Base-by-base conservation (phyloP, 2,888 invertebrate genomes). In the Microchrysa polita region DNA sequence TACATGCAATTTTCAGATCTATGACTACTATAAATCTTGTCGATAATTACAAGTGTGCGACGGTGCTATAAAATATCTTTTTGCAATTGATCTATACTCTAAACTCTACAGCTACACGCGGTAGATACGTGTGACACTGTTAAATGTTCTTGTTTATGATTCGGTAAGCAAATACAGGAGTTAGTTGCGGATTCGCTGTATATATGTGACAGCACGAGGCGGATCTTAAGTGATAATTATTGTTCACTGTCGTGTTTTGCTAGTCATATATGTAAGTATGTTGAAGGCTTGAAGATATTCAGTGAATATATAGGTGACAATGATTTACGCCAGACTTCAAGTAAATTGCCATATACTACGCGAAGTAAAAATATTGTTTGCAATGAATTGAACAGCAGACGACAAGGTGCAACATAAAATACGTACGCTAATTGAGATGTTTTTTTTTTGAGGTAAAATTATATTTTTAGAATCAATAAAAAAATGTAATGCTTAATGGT, bases 11-110 rank as follows among this genome's bases (percentile, higher is more conserved):
- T 65, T 40, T 10, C 5, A 61, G 34, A 61, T 40, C 40, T 61
- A 61, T 40, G 16, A 5, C 44, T 44, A 65, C 48, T 12, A 44
- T 65, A 65, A 65, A 65, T 61, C 40, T 61, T 9, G 40, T 18
- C 18, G 65, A 65, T 48, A 65, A 65, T 65, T 65, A 34, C 44
- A 44, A 48, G 65, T 22, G 22, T 48, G n/a, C n/a, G n/a, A n/a
- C n/a, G 10, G 9, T 48, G 12, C 23, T 20, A 22, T 65, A 20
- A 65, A 65, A 48, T 61, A 42, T 61, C 34, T 61, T 61, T 48
- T 16, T 59, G 59, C 18, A 40, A 61, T 61, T 65, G 48, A 65
- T 44, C 14, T 65, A 65, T 65, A 48, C 18, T 48, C 44, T n/a
- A n/a, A n/a, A n/a, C n/a, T n/a, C n/a, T n/a, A n/a, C n/a, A n/a